Evolutionary conservation across 1,140 invertebrate genomes (phyloP).

Genomic region (Ephestia elutella): DNA sequence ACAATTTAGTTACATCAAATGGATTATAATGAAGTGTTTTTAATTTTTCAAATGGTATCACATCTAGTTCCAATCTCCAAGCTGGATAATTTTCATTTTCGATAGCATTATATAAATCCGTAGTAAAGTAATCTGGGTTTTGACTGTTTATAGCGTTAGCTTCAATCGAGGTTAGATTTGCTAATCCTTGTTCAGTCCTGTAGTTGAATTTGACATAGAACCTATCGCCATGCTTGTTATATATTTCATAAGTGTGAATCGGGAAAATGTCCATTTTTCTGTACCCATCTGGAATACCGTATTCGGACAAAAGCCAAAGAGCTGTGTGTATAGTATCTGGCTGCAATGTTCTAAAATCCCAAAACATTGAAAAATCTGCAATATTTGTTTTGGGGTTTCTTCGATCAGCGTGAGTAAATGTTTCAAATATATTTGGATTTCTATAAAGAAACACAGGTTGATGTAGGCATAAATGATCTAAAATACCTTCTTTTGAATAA

Average conservation of each 20-base stretch:
- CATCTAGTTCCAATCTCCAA: conserved; percentile 77
- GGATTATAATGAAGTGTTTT: conserved; percentile 71
- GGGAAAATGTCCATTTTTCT: conserved; percentile 79
- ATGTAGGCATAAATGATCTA: conserved; percentile 81
- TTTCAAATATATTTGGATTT: conserved; percentile 77
- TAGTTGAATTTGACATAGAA: conserved; percentile 83
- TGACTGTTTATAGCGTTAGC: conserved; percentile 74
- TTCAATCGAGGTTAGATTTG: conserved; percentile 72
- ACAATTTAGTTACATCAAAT: conserved; percentile 81
- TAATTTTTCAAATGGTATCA: conserved; percentile 66
- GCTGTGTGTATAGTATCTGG: conserved; percentile 88
- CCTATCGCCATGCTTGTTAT: conserved; percentile 74
- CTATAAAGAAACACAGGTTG: conserved; percentile 82
- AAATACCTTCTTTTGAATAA: conserved; percentile 83
- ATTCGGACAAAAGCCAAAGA: conserved; percentile 86
- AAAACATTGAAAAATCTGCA: conserved; percentile 85
- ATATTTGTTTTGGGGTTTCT: conserved; percentile 80
- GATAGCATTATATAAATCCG: conserved; percentile 84
- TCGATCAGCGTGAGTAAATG: conserved; percentile 76
- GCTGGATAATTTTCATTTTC: conserved; percentile 52
- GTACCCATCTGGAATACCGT: conserved; percentile 89
- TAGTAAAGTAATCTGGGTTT: conserved; percentile 81
- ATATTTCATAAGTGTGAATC: conserved; percentile 80
- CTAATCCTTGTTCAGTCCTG: conserved; percentile 80
- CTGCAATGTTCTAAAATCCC: conserved; percentile 88